A percentile compares a stretch with the other conserved stretches of the same genome.
Conservation (phyloP, 92 coral and sea anemone species). For the Parazoanthus swiftii region DNA sequence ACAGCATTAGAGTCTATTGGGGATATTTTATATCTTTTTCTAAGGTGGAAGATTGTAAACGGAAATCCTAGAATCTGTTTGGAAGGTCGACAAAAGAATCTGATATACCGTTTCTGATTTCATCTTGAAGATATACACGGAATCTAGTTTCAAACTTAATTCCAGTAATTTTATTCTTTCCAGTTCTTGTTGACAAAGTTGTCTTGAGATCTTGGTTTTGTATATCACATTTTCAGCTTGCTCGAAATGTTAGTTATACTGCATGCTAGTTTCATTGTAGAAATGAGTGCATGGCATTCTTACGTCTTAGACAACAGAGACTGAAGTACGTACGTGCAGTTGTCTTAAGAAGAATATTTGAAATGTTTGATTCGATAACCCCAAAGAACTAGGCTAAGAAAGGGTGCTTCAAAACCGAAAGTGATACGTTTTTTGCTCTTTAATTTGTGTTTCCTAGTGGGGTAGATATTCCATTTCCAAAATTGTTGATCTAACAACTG, state of each 20-base stretch:
- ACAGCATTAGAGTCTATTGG: conserved; percentile 37
- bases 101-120: conserved; percentile 48
- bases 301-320: neutral
- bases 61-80: conserved; percentile 50
- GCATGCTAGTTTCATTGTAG: neutral
- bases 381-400: neutral
- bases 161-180: neutral
- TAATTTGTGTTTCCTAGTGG: neutral
- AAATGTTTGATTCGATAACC: conserved; percentile 35
- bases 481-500: neutral
- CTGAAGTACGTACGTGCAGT: neutral
- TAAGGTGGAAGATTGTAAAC: conserved; percentile 43
- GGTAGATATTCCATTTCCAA: neutral
- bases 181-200: neutral
- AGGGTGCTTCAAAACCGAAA: conserved; percentile 10
- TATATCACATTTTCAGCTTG: neutral
- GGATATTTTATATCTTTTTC: conserved; percentile 46
- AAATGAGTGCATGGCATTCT: no score
- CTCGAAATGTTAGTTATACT: neutral
- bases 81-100: conserved; percentile 47
- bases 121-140: conserved; percentile 35
- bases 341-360: conserved; percentile 5
- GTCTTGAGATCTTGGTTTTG: neutral
- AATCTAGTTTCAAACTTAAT: conserved; percentile 41
- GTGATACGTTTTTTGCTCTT: conserved; percentile 1